Percentiles rank a stretch among this genome's conserved stretches.
These are phyloP conservation scores for Hapalemur alaotrensis DNA, from an alignment of 2,797 vertebrate species.

Conservation along the genomic window DNA sequence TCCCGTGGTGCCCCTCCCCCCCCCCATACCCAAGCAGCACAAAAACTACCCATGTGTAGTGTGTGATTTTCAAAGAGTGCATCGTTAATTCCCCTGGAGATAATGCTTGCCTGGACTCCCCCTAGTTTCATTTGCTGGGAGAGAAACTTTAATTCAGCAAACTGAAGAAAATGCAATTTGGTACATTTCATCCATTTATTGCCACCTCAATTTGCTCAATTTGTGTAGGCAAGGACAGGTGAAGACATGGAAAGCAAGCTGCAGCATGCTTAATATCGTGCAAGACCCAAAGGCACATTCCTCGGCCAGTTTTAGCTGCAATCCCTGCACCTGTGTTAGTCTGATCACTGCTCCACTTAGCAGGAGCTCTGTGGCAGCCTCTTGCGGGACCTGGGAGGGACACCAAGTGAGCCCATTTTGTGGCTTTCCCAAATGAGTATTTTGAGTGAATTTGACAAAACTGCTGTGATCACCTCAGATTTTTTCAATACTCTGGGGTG, in stretches of 20 bases:
- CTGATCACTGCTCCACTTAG: background rate
- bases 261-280: background rate
- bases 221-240: background rate
- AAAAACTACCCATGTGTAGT: background rate
- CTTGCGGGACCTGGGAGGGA: background rate
- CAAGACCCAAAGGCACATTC: background rate
- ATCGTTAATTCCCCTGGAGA: background rate
- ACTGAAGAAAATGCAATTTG: constrained; percentile 51
- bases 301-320: background rate
- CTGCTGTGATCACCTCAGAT: background rate
- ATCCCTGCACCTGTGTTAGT: background rate
- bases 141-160: constrained; percentile 52
- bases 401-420: background rate
- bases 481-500: background rate
- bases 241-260: background rate
- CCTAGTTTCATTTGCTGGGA: constrained; percentile 30
- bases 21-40: background rate
- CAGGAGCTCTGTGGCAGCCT: background rate
- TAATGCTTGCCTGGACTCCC: background rate
- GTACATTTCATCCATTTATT: constrained; percentile 30
- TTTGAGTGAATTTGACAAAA: background rate
- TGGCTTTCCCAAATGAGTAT: background rate
- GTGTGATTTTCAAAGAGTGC: background rate
- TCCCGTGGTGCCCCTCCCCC: fast-evolving
- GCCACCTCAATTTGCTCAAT: background rate